Evolutionary conservation across 1,140 invertebrate species (phyloP), one percentile per base, ranked within the genome.

Genomic region (Nephila pilipes): DNA sequence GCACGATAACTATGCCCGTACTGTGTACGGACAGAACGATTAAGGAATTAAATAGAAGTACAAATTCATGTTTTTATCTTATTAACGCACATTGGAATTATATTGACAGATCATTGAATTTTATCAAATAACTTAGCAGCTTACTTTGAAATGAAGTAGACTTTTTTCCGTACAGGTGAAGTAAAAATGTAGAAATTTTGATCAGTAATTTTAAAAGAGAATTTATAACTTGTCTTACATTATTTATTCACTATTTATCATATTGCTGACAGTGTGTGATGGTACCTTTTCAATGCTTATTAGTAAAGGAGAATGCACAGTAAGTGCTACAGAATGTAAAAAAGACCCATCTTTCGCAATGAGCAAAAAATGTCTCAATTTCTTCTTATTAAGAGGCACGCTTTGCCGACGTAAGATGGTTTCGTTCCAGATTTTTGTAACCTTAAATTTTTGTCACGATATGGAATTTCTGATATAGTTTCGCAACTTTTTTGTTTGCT

Each of bases 381-480:
- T 36, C 6, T 36, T 75, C 18, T 20, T 75, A 75, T 75, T 75
- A 18, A 6, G 69, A 75, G 29, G 69, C 69, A 75, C 69, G 69
- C 10, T 75, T 75, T 75, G 69, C 29, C 25, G 32, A 18, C 29
- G 32, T 18, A 32, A 29, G 32, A 29, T 32, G 32, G 32, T 75
- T 5, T 75, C 36, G 29, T 75, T 75, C 29, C 14, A 32, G 29
- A 75, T 32, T 32, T 75, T 4, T 20, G 4, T 75, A 75, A 12
- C 69, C 10, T 18, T 36, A 32, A 75, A 75, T 75, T 32, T 75
- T 75, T 14, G 69, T 75, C 69, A 75, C 69, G 69, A 75, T 75
- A 36, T 32, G 32, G 0, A 14, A 32, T 14, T 32, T 75, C 18
- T 32, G 18, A 75, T 16, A 18, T 22, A 32, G 18, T 36, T 36